Percentiles rank a stretch among this genome's conserved stretches.
phyloP scores from a whole-genome alignment of 64 coral and sea anemone species.

The Porites australiensis region DNA sequence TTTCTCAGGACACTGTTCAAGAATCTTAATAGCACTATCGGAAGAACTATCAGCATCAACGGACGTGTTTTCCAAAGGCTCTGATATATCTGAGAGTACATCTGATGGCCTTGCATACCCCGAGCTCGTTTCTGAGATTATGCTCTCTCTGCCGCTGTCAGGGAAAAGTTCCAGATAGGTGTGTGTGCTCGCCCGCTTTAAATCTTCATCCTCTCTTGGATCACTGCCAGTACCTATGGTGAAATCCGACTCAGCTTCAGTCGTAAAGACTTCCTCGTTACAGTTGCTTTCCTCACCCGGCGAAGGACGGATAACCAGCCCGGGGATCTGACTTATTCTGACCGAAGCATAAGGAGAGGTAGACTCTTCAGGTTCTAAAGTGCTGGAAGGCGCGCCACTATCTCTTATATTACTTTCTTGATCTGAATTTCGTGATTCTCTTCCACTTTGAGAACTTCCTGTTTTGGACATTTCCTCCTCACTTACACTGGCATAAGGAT shows the following conservation, averaged over 20 bases:
- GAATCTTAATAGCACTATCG: background rate
- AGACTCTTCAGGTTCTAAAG: constrained; percentile 27
- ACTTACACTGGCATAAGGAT: constrained; percentile 67
- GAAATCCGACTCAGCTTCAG: background rate
- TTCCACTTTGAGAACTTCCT: constrained; percentile 23
- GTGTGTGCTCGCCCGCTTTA: constrained; percentile 24
- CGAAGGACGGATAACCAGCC: constrained; percentile 14
- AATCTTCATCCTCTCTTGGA: constrained; percentile 23
- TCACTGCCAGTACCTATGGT: constrained; percentile 29
- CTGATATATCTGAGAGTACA: constrained; percentile 19
- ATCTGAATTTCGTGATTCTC: constrained; percentile 1
- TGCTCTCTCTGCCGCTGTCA: constrained; percentile 2
- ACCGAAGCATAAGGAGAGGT: constrained; percentile 88
- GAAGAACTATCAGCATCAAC: background rate
- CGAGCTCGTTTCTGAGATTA: background rate
- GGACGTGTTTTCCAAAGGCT: background rate
- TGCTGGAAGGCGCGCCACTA: constrained; percentile 37
- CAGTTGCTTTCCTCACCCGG: constrained; percentile 29
- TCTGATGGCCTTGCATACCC: constrained; percentile 87
- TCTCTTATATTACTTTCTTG: constrained; percentile 36
- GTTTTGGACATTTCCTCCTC: constrained; percentile 46
- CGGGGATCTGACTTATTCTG: constrained; percentile 92
- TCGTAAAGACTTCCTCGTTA: constrained; percentile 48
- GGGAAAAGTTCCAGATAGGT: constrained; percentile 70
- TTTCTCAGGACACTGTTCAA: background rate